Evolutionary conservation across 1,140 invertebrate genomes (phyloP), one percentile per base, ranked within the genome.

Genomic region (Chrysomallon squamiferum): DNA sequence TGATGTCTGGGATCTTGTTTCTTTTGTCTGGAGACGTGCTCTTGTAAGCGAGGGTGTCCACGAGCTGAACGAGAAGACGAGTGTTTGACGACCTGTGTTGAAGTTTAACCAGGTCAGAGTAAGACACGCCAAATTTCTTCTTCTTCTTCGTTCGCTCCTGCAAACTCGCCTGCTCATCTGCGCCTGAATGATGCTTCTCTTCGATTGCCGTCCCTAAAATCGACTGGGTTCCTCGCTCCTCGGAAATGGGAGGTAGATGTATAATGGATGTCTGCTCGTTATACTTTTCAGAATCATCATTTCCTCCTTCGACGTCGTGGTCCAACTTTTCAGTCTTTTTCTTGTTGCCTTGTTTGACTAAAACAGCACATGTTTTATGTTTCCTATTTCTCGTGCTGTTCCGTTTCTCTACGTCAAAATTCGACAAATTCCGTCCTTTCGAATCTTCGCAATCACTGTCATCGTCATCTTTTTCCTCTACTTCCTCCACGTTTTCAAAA

Each of bases 11-110:
- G 50, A 38, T 65, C 54, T n/a, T 43, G 47, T 45, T 57, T 64
- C 20, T 62, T 47, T 29, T 64, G 25, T 74, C 69, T 1, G 35
- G 60, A 9, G 72, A 52, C 6, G 69, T 69, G 49, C 71, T 65
- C 45, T 61, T 66, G 50, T 71, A 35, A 9, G 72, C 69, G 15
- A 74, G 62, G 3, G 68, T 43, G 43, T 74, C 65, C 15, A 74
- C 74, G 20, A 76, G 62, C n/a, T 59, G 47, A 54, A 74, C 72
- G 7, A 73, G 66, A 54, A 63, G 62, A 15, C 69, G 69, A n/a
- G 69, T 74, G 50, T 65, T 72, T 32, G 69, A 62, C 0, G 66
- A 47, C 27, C 30, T 33, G 58, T 72, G 68, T 59, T 72, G 72
- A 2, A 74, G 45, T 52, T 74, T 74, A 18, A 73, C 68, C 20